Percentiles rank a stretch among this genome's conserved stretches.
phyloP scores from a whole-genome alignment of 37 sponge, comb jelly and placozoan genomes.

The Hexactinellida sp. region DNA sequence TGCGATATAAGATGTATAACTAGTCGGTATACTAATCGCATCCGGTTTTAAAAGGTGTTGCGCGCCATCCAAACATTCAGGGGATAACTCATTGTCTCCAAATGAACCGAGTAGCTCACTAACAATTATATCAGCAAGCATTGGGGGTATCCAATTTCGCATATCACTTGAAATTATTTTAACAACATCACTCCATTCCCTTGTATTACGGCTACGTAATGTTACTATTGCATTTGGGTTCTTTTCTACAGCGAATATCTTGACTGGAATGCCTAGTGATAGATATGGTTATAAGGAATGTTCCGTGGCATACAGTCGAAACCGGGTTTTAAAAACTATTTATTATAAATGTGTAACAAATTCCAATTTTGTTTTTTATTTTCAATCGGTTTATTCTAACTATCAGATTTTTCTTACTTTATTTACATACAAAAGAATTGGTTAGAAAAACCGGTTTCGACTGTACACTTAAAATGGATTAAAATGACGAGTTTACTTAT shows the following conservation, averaged over 20 bases:
- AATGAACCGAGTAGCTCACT: slow-evolving; percentile 98
- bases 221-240: slow-evolving; percentile 88
- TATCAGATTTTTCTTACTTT: too few species aligned
- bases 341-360: too few species aligned
- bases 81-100: slow-evolving; percentile 98
- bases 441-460: too few species aligned
- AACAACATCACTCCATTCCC: slow-evolving; percentile 62
- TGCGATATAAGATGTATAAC: slow-evolving; percentile 83
- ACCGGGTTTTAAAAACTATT: neutral
- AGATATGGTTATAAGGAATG: neutral
- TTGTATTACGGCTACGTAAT: slow-evolving; percentile 49
- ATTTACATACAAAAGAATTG: too few species aligned
- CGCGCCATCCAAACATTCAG: slow-evolving; percentile 98
- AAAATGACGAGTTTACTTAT: too few species aligned
- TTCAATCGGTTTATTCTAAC: too few species aligned
- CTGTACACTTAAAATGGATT: too few species aligned
- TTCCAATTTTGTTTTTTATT: too few species aligned
- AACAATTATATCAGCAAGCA: slow-evolving; percentile 85
- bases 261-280: slow-evolving; percentile 11
- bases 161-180: slow-evolving; percentile 78
- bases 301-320: neutral
- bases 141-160: slow-evolving; percentile 83
- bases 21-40: slow-evolving; percentile 81
- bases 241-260: slow-evolving; percentile 92
- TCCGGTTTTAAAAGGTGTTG: slow-evolving; percentile 73